These are phyloP conservation scores for Bembecia ichneumoniformis DNA, from an alignment of 2,888 invertebrate genomes.

Conservation along the genomic window DNA sequence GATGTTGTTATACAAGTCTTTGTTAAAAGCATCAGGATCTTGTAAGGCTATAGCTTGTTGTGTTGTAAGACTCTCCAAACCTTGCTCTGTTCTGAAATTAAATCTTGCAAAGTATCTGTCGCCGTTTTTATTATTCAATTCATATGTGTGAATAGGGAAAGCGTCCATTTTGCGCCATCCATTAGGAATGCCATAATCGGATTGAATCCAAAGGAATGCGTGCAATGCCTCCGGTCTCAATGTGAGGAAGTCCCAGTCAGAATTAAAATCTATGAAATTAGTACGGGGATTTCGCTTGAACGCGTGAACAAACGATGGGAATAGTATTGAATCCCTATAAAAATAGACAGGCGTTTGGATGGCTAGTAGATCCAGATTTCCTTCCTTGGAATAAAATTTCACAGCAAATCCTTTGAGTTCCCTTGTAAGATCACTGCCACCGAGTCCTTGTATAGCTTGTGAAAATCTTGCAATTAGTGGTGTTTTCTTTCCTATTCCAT, in stretches of 20 bases:
- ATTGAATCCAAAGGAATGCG: constrained; percentile 81
- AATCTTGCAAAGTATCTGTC: constrained; percentile 86
- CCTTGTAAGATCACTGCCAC: constrained; percentile 85
- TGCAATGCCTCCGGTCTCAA: constrained; percentile 85
- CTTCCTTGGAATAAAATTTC: constrained; percentile 92
- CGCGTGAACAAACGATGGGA: constrained; percentile 88
- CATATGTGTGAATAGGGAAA: constrained; percentile 92
- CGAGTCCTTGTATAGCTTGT: constrained; percentile 83
- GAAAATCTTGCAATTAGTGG: constrained; percentile 83
- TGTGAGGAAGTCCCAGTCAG: constrained; percentile 91
- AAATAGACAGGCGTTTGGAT: constrained; percentile 90
- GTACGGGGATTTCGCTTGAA: constrained; percentile 93
- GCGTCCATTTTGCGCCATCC: constrained; percentile 92
- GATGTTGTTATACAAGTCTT: constrained; percentile 92
- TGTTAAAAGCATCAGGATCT: constrained; percentile 87
- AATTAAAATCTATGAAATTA: constrained; percentile 84
- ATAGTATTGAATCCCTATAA: constrained; percentile 85
- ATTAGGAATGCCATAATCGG: constrained; percentile 91
- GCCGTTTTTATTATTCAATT: constrained; percentile 82
- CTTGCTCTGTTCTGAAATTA: constrained; percentile 90
- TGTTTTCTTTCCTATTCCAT: constrained; percentile 80
- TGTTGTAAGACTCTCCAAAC: constrained; percentile 80
- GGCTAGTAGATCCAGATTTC: constrained; percentile 90
- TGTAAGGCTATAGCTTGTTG: constrained; percentile 76
- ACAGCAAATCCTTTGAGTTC: constrained; percentile 90